Percentiles rank a stretch among this genome's conserved stretches.
Evolutionary conservation across 1,140 invertebrate species (phyloP).

Genomic region (Maniola jurtina): DNA sequence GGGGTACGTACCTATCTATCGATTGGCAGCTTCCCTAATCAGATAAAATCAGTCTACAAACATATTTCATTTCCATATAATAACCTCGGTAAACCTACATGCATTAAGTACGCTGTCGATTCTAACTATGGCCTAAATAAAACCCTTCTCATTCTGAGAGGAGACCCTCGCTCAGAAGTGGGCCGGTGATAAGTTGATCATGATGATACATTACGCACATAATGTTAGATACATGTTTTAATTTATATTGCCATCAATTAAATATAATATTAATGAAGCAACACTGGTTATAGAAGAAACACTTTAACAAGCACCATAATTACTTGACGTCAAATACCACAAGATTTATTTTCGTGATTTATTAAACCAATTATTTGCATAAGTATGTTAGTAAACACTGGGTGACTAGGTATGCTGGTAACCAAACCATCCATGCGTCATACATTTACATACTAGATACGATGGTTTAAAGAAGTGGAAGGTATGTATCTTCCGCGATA

Average conservation of each 20-base stretch:
- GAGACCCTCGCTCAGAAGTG: no score
- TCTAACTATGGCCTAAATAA: no score
- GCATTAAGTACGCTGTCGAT: no score
- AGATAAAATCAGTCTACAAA: no score
- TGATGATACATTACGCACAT: no score
- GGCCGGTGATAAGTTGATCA: no score
- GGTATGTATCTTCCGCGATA: neutral
- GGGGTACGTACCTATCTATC: no score
- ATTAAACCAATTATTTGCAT: conserved; percentile 24
- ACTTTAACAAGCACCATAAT: conserved; percentile 17
- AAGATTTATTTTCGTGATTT: conserved; percentile 26
- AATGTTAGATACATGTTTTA: no score
- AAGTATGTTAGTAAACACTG: conserved; percentile 7
- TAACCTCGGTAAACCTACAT: no score
- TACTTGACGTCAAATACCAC: conserved; percentile 19
- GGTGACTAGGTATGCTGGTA: neutral
- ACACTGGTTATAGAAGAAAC: conserved; percentile 17
- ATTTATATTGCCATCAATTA: neutral
- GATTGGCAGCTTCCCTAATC: no score
- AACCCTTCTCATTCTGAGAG: no score
- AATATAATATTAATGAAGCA: conserved; percentile 7
- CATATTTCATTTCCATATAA: no score
- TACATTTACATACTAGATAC: neutral
- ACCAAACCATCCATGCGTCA: neutral
- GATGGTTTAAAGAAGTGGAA: neutral